These are phyloP conservation scores for Diadegma fenestrale DNA, from an alignment of 2,888 invertebrate genomes.

Conservation along the genomic window DNA sequence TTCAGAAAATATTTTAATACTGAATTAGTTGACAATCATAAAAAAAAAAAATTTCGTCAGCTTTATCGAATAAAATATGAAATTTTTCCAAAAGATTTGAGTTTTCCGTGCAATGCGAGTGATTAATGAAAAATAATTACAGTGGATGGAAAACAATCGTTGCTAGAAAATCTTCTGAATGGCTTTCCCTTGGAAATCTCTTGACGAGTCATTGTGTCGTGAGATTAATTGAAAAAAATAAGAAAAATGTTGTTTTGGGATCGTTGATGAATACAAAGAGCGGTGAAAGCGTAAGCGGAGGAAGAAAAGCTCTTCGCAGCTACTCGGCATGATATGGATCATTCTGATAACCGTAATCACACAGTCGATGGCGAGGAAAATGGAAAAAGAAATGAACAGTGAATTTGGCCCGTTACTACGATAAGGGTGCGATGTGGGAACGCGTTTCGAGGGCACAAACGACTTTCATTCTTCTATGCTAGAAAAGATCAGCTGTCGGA, in stretches of 20 bases:
- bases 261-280: slow-evolving; percentile 6
- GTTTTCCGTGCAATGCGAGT: neutral
- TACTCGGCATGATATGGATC: neutral
- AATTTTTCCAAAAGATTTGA: too few relatives aligned
- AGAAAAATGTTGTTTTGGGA: neutral
- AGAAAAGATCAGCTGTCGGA: slow-evolving; percentile 9
- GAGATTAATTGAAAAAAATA: neutral
- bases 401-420: neutral
- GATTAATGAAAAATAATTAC: neutral
- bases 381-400: slow-evolving; percentile 25
- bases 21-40: neutral
- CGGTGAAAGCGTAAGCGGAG: slow-evolving; percentile 32
- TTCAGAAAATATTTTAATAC: too few relatives aligned
- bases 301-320: slow-evolving; percentile 33
- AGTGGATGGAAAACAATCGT: neutral
- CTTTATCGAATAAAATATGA: too few relatives aligned
- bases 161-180: neutral
- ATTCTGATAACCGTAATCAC: slow-evolving; percentile 26
- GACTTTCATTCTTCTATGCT: slow-evolving; percentile 62
- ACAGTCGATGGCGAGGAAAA: slow-evolving; percentile 25
- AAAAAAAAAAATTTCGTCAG: neutral
- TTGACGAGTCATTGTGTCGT: neutral
- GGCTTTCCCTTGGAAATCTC: neutral
- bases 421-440: slow-evolving; percentile 30
- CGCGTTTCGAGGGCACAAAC: slow-evolving; percentile 46